Evolutionary conservation across 2,113 vertebrate genomes (phyloP).

Genomic region (Prunella fulvescens): DNA sequence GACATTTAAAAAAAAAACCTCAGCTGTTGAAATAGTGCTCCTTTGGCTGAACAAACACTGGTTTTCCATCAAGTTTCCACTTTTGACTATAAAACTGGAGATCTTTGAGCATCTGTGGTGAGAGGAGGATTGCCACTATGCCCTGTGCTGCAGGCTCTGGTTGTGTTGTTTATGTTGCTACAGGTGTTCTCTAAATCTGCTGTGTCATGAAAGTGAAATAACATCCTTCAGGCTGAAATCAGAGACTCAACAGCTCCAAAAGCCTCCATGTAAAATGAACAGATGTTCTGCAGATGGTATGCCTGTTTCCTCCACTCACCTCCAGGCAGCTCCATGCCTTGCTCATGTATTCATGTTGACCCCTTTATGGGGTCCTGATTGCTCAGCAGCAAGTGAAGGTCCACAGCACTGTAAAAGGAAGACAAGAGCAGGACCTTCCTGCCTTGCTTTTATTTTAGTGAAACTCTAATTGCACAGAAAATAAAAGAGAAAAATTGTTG

Average conservation of each 20-base stretch:
- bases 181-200: neutral
- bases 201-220: accelerated
- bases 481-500: neutral
- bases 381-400: neutral
- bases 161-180: neutral
- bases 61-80: neutral
- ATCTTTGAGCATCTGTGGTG: neutral
- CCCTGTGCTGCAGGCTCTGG: neutral
- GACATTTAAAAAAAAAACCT: neutral
- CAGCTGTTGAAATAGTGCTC: neutral
- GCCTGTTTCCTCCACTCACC: neutral
- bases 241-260: neutral
- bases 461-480: neutral
- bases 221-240: neutral
- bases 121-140: neutral
- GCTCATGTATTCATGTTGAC: neutral
- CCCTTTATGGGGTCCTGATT: too few species aligned
- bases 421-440: neutral
- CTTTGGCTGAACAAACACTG: neutral
- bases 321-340: neutral
- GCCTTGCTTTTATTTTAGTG: neutral
- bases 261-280: neutral
- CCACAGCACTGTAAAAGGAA: neutral
- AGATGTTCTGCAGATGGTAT: neutral
- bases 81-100: neutral